A percentile compares a stretch with the other conserved stretches of the same genome.
Evolutionary conservation across 1,140 invertebrate genomes (phyloP).

Genomic region (Muscidifurax raptorellus): DNA sequence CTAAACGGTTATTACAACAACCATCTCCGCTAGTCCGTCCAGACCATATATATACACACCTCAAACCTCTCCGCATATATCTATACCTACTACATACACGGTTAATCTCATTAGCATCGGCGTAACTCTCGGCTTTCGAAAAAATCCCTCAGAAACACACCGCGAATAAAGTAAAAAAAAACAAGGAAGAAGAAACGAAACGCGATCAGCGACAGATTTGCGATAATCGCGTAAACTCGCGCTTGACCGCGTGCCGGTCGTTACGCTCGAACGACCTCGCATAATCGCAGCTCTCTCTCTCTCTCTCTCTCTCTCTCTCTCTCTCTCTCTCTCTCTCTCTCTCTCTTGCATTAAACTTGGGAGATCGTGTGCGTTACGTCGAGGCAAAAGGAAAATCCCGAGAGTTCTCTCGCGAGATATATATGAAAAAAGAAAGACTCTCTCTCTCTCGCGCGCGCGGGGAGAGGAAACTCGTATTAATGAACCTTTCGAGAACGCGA

Average conservation of each 20-base stretch:
- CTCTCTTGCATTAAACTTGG: not conserved
- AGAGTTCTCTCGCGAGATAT: not conserved
- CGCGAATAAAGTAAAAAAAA: not conserved
- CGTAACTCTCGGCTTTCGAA: not conserved
- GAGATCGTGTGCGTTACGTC: not conserved
- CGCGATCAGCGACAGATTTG: slow-evolving; percentile 30
- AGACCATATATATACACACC: too few species aligned
- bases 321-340: not conserved
- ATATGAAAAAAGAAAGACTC: not conserved
- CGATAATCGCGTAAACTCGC: slow-evolving; percentile 35
- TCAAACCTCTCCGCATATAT: not conserved
- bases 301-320: not conserved
- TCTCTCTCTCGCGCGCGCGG: not conserved
- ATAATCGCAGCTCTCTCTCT: slow-evolving; percentile 22
- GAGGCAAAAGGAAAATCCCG: slow-evolving; percentile 11
- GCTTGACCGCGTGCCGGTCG: slow-evolving; percentile 34
- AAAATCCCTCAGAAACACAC: not conserved
- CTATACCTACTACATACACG: not conserved
- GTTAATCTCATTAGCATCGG: slow-evolving; percentile 22
- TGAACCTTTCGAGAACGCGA: slow-evolving; percentile 36
- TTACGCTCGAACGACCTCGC: slow-evolving; percentile 34
- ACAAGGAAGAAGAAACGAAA: not conserved
- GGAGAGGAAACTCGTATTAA: slow-evolving; percentile 47
- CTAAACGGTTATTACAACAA: too few species aligned
- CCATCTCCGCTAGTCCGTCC: too few species aligned